Conservation (phyloP, 2,888 invertebrate species). For the Thera britannica region DNA sequence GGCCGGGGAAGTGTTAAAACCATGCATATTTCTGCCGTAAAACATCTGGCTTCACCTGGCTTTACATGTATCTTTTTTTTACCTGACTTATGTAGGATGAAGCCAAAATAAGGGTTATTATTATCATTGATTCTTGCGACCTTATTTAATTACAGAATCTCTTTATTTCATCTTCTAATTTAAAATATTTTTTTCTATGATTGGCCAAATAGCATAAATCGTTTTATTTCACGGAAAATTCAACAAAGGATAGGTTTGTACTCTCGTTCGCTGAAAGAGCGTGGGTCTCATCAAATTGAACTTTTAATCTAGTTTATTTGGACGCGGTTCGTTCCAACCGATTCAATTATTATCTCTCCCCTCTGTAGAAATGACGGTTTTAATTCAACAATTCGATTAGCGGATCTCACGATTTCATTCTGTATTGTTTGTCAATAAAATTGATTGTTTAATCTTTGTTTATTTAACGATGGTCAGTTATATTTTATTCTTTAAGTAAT, state of each 20-base stretch:
- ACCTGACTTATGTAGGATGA: too few species aligned
- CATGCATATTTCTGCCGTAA: too few species aligned
- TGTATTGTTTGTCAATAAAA: constrained; percentile 5
- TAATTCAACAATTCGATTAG: constrained; percentile 22
- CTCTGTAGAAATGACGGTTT: constrained; percentile 27
- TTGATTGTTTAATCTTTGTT: not conserved
- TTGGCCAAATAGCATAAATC: not conserved
- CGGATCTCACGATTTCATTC: constrained; percentile 6
- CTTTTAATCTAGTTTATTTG: constrained; percentile 35
- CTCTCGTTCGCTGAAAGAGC: constrained; percentile 7
- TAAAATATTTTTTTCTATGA: too few species aligned
- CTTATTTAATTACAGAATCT: too few species aligned
- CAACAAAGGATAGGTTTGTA: not conserved
- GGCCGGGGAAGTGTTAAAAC: too few species aligned
- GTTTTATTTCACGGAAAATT: not conserved
- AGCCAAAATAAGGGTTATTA: too few species aligned
- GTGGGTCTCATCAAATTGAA: constrained; percentile 13
- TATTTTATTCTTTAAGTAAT: too few species aligned
- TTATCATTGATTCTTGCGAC: too few species aligned
- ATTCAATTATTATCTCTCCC: constrained; percentile 32
- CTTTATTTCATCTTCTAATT: too few species aligned
- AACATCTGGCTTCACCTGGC: too few species aligned
- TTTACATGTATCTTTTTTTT: too few species aligned
- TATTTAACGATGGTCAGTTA: too few species aligned
- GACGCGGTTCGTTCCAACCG: constrained; percentile 22